Evolutionary conservation across 2,113 vertebrate genomes (phyloP).

Genomic region (Rhynchomys soricoides): DNA sequence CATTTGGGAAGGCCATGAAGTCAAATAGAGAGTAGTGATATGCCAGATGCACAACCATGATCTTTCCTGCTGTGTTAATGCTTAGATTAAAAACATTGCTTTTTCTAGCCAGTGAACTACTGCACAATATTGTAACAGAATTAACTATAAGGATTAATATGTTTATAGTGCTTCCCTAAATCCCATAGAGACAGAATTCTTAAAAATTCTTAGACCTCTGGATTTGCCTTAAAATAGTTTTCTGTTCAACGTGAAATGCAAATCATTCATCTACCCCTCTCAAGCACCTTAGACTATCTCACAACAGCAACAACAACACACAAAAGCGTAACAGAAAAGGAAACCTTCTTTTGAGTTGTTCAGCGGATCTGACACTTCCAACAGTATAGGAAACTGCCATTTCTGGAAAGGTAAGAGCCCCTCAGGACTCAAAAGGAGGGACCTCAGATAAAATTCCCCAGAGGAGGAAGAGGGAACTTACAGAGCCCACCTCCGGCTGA

Average conservation of each 20-base stretch:
- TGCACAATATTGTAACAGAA: constrained; percentile 89
- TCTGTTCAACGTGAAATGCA: constrained; percentile 89
- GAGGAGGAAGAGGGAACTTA: no score
- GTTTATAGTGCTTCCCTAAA: constrained; percentile 87
- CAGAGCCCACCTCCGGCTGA: no score
- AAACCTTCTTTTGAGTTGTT: no score
- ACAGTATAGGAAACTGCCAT: no score
- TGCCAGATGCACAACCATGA: constrained; percentile 93
- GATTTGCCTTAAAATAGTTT: constrained; percentile 89
- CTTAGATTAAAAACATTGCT: constrained; percentile 91
- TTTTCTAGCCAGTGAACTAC: constrained; percentile 89
- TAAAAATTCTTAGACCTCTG: constrained; percentile 88
- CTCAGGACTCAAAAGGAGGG: no score
- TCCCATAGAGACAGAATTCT: constrained; percentile 87
- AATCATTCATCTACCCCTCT: no score
- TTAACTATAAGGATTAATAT: constrained; percentile 91
- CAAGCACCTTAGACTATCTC: no score
- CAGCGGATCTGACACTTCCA: no score
- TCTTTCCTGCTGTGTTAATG: constrained; percentile 89
- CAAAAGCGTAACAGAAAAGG: no score
- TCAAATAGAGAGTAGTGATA: constrained; percentile 94
- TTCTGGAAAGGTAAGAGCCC: no score
- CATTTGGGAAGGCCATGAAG: constrained; percentile 95
- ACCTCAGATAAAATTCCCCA: no score
- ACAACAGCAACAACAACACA: no score